phyloP scores from a whole-genome alignment of 2,888 invertebrate species.

The Lasioglossum zephyrum region DNA sequence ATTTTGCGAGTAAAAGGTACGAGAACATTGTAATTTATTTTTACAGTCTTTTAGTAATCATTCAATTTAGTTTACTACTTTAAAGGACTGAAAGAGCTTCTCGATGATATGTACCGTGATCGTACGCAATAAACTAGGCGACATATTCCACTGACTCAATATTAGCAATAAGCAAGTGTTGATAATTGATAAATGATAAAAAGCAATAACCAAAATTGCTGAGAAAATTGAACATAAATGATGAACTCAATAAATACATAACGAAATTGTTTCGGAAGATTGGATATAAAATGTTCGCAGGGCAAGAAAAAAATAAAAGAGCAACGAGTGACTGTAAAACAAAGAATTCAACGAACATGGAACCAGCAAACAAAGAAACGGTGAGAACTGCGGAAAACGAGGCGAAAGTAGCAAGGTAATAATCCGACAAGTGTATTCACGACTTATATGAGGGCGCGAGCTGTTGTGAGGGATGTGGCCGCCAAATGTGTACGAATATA shows the following conservation, averaged over 20 bases:
- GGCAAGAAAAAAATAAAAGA: background rate
- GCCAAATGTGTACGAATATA: background rate
- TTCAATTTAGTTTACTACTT: background rate
- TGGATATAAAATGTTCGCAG: background rate
- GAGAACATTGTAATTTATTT: background rate
- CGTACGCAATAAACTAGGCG: background rate
- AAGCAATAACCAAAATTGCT: background rate
- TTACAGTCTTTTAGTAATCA: background rate
- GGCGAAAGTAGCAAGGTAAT: background rate
- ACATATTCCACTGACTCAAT: background rate
- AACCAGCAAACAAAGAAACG: background rate
- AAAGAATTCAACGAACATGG: background rate
- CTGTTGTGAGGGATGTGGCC: background rate
- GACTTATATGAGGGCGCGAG: background rate
- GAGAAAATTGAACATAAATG: background rate
- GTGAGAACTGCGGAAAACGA: background rate
- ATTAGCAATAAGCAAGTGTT: background rate
- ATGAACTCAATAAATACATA: background rate
- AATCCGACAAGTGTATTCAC: background rate
- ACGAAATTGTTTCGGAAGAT: background rate
- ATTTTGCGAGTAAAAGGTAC: background rate
- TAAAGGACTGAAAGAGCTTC: background rate
- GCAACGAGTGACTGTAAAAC: background rate
- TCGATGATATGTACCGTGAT: background rate
- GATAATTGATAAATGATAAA: no score